A percentile compares a stretch with the other conserved stretches of the same genome.
Evolutionary conservation across 2,113 vertebrate species (phyloP).

Genomic region (Cromileptes altivelis): DNA sequence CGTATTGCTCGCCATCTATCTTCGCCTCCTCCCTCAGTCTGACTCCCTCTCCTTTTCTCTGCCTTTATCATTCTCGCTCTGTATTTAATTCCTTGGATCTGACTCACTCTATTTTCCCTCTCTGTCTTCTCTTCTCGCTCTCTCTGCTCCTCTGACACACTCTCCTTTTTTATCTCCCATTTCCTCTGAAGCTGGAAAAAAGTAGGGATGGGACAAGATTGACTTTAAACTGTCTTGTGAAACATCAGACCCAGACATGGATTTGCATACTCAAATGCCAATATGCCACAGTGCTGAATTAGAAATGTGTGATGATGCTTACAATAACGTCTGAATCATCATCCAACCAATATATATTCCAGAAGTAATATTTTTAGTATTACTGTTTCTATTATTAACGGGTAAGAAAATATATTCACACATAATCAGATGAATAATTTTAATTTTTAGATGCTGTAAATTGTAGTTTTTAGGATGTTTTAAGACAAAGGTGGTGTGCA

Average conservation of each 20-base stretch:
- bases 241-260: conserved; percentile 53
- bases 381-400: not conserved
- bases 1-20: conserved; percentile 56
- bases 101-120: conserved; percentile 46
- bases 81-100: conserved; percentile 63
- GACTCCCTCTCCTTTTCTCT: conserved; percentile 30
- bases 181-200: conserved; percentile 58
- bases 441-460: not conserved
- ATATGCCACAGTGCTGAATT: conserved; percentile 8
- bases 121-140: conserved; percentile 1
- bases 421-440: not conserved
- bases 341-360: conserved; percentile 4
- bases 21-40: conserved; percentile 29
- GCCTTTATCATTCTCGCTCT: conserved; percentile 60
- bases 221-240: conserved; percentile 55
- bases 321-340: conserved; percentile 3
- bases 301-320: conserved; percentile 17
- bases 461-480: not conserved
- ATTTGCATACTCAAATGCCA: conserved; percentile 45
- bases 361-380: not conserved
- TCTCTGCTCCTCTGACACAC: conserved; percentile 30
- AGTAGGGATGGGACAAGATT: conserved; percentile 43
- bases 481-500: not conserved
- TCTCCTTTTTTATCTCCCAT: conserved; percentile 43
- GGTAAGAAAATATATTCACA: not conserved